Evolutionary conservation across 2,888 invertebrate genomes (phyloP).

Genomic region (Lepidochrysops patricia): DNA sequence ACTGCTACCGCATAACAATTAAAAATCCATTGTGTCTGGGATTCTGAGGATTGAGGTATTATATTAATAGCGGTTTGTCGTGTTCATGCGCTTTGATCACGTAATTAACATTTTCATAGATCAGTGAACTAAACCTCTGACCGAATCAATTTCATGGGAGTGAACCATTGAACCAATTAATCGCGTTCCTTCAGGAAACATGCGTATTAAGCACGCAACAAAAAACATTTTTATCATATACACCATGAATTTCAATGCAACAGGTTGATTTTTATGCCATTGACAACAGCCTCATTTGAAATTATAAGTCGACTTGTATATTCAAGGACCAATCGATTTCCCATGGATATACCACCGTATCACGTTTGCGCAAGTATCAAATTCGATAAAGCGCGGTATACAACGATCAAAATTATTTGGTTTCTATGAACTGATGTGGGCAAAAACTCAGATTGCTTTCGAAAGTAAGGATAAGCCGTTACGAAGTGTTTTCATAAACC

Average conservation of each 20-base stretch:
- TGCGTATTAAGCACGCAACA: conserved; percentile 17
- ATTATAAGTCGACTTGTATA: conserved; percentile 62
- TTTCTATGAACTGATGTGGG: conserved; percentile 60
- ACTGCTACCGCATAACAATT: no score
- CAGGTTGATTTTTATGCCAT: conserved; percentile 42
- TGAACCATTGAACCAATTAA: no score
- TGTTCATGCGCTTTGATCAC: no score
- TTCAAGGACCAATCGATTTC: conserved; percentile 56
- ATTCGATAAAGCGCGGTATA: conserved; percentile 16
- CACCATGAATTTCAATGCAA: conserved; percentile 43
- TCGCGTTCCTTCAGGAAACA: no score
- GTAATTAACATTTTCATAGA: no score
- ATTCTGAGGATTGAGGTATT: no score
- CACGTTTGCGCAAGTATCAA: conserved; percentile 12
- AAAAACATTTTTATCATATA: conserved; percentile 31
- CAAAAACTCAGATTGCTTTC: conserved; percentile 42
- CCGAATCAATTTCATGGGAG: no score
- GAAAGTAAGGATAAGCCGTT: background rate
- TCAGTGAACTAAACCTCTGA: no score
- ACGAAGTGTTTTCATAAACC: no score
- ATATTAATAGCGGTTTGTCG: no score
- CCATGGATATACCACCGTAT: conserved; percentile 17
- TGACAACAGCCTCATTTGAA: conserved; percentile 62
- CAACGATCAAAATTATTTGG: conserved; percentile 15
- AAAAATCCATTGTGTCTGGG: no score